Evolutionary conservation across 2,888 invertebrate species (phyloP).

Genomic region (Eristalis intricaria): DNA sequence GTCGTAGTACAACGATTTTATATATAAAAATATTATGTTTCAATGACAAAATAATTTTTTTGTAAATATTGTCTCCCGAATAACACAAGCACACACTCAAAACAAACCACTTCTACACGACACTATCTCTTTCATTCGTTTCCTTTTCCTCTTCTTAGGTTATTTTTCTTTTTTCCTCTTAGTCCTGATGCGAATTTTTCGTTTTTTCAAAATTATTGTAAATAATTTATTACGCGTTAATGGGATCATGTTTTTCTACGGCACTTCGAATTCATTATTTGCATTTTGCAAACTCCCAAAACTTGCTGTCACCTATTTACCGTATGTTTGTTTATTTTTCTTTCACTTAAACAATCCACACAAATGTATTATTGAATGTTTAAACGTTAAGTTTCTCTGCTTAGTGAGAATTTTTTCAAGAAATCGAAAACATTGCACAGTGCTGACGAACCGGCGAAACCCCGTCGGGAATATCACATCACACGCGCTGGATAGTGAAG

Average conservation of each 20-base stretch:
- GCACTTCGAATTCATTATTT: constrained; percentile 75
- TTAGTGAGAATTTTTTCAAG: not conserved
- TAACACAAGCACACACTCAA: constrained; percentile 23
- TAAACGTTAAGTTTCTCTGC: not conserved
- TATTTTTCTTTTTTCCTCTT: constrained; percentile 80
- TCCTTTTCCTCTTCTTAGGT: constrained; percentile 72
- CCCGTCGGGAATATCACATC: constrained; percentile 65
- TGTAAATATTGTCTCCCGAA: constrained; percentile 6
- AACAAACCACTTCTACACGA: constrained; percentile 62
- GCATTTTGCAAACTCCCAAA: constrained; percentile 74
- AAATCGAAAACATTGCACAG: constrained; percentile 8
- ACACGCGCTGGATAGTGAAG: constrained; percentile 28
- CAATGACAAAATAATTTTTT: constrained; percentile 1
- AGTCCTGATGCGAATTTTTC: constrained; percentile 79
- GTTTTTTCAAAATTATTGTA: constrained; percentile 79
- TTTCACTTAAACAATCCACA: not conserved
- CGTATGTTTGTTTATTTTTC: not conserved
- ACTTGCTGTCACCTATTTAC: constrained; percentile 1
- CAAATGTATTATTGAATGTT: not conserved
- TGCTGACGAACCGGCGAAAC: constrained; percentile 10
- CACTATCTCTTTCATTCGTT: constrained; percentile 34
- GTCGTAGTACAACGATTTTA: not conserved
- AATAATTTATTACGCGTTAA: constrained; percentile 77
- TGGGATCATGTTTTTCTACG: constrained; percentile 80
- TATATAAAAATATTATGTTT: not conserved